Evolutionary conservation across 2,888 invertebrate genomes (phyloP).

Genomic region (Campoplex nolae): DNA sequence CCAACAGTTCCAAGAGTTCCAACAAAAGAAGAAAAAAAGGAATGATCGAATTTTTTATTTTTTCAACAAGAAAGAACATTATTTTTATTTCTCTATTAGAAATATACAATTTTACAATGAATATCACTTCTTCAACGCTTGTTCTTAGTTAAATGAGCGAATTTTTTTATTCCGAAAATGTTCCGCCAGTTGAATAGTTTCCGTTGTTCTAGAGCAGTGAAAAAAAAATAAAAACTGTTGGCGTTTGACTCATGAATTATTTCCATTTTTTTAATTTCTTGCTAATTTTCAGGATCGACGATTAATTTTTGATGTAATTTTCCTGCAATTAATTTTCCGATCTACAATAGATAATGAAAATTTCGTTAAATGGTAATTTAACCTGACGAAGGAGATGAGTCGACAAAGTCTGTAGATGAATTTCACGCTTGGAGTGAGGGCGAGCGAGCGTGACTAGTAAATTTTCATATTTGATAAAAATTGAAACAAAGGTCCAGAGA

Average conservation of each 20-base stretch:
- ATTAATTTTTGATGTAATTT: not conserved
- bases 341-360: not conserved
- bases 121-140: too few relatives aligned
- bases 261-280: not conserved
- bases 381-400: not conserved
- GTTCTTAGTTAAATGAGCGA: too few relatives aligned
- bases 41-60: too few relatives aligned
- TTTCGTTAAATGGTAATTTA: not conserved
- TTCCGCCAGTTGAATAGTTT: not conserved
- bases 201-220: not conserved
- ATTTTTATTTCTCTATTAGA: too few relatives aligned
- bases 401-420: not conserved
- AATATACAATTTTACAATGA: too few relatives aligned
- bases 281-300: not conserved
- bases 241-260: not conserved
- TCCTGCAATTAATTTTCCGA: not conserved
- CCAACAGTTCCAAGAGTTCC: too few relatives aligned
- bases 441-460: not conserved
- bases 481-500: not conserved
- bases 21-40: too few relatives aligned
- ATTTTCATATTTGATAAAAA: not conserved
- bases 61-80: too few relatives aligned
- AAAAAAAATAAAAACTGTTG: not conserved
- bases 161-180: too few relatives aligned
- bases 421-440: not conserved